Conservation (phyloP, 2,113 vertebrate species). For the Podocnemis expansa region DNA sequence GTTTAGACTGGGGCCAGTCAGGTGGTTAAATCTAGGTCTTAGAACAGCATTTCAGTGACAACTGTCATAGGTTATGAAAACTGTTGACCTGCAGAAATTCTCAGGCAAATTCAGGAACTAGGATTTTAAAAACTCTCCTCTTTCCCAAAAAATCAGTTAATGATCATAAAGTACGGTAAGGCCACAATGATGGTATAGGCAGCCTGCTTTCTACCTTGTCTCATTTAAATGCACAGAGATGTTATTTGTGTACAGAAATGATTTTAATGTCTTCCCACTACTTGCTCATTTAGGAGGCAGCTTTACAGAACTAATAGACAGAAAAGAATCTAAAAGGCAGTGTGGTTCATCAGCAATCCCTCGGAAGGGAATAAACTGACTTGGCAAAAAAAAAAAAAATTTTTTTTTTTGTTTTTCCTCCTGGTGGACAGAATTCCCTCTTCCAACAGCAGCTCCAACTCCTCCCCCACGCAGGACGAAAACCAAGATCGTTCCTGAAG, state of each 20-base stretch:
- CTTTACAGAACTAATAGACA: neutral
- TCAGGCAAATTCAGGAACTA: neutral
- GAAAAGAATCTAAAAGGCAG: neutral
- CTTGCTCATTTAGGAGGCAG: neutral
- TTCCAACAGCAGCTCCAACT: constrained; percentile 88
- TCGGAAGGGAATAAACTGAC: fast-evolving
- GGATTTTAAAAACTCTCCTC: neutral
- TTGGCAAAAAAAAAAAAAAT: too few species aligned
- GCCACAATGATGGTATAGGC: neutral
- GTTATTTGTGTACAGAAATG: neutral
- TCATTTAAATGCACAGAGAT: neutral
- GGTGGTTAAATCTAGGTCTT: neutral
- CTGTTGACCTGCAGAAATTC: neutral
- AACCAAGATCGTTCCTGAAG: constrained; percentile 89
- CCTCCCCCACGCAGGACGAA: constrained; percentile 88
- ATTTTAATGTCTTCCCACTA: fast-evolving
- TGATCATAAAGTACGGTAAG: neutral
- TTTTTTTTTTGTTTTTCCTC: neutral
- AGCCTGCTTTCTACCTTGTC: neutral
- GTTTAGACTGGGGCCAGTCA: neutral
- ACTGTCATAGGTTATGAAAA: neutral
- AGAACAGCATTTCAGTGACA: neutral
- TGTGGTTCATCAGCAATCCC: fast-evolving
- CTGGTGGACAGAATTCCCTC: constrained; percentile 86
- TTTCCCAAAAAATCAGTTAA: neutral